Percentiles rank a stretch among this genome's conserved stretches.
Evolutionary conservation across 2,888 invertebrate genomes (phyloP).

Genomic region (Osmoderma eremita): DNA sequence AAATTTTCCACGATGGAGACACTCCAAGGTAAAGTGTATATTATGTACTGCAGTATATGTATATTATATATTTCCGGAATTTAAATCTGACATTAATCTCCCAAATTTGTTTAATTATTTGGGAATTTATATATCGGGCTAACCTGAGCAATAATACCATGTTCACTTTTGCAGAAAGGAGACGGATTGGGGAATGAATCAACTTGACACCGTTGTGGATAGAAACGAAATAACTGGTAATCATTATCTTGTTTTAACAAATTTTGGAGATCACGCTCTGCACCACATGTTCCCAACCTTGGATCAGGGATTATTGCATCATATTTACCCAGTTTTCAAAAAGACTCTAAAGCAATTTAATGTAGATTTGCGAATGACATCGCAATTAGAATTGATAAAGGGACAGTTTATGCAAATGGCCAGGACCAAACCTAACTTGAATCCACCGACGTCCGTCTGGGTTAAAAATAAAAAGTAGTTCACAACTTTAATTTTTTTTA

Average conservation of each 20-base stretch:
- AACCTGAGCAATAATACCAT: conserved; percentile 15
- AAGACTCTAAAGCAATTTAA: conserved; percentile 75
- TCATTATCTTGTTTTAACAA: conserved; percentile 74
- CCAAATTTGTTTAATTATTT: too few species aligned
- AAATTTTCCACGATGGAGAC: conserved; percentile 81
- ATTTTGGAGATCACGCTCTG: conserved; percentile 81
- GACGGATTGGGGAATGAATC: conserved; percentile 80
- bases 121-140: too few species aligned
- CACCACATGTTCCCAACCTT: conserved; percentile 86
- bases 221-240: conserved; percentile 74
- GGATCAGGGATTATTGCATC: conserved; percentile 77
- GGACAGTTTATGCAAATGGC: conserved; percentile 74
- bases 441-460: conserved; percentile 47
- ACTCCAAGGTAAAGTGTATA: conserved; percentile 65
- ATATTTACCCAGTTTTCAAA: conserved; percentile 71
- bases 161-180: conserved; percentile 59
- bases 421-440: conserved; percentile 62
- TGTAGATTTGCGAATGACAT: conserved; percentile 63
- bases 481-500: neutral
- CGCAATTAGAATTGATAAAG: conserved; percentile 71
- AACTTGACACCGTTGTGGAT: conserved; percentile 79
- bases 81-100: too few species aligned
- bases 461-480: neutral
- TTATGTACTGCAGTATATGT: neutral
- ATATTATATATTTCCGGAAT: neutral